These are phyloP conservation scores for Ivindomyrus marchei DNA, from an alignment of 2,113 vertebrate species.

Conservation along the genomic window DNA sequence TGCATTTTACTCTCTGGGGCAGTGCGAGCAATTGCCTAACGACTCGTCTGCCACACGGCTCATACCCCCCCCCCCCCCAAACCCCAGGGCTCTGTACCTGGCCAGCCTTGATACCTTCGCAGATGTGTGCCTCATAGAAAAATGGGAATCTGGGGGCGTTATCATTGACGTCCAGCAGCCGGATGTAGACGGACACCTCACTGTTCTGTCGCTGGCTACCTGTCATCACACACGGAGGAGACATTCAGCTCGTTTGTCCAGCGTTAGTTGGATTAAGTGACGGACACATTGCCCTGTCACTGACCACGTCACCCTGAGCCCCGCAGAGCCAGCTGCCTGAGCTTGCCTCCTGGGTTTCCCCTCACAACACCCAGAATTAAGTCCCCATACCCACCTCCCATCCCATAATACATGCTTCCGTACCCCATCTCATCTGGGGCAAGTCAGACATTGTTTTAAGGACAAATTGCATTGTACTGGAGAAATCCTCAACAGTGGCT, in stretches of 20 bases:
- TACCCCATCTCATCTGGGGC: not conserved
- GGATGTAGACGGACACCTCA: slow-evolving; percentile 76
- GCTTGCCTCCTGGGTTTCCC: not conserved
- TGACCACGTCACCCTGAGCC: not conserved
- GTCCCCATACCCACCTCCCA: not conserved
- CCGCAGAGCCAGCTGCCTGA: not conserved
- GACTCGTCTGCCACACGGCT: not conserved
- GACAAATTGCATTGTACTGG: not conserved
- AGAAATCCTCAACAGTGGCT: not conserved
- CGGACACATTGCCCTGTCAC: not conserved
- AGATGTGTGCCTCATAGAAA: slow-evolving; percentile 85
- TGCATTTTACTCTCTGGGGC: not conserved
- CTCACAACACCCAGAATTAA: not conserved
- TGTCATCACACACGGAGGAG: slow-evolving; percentile 36
- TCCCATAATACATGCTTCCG: not conserved
- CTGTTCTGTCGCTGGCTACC: slow-evolving; percentile 82
- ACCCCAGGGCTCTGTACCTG: slow-evolving; percentile 62
- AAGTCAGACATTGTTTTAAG: not conserved
- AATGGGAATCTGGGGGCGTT: slow-evolving; percentile 82
- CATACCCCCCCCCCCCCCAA: not conserved
- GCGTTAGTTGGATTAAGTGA: not conserved
- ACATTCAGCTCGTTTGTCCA: not conserved
- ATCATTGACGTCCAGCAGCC: slow-evolving; percentile 87
- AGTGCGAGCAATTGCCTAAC: not conserved
- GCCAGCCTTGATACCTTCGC: slow-evolving; percentile 83